Evolutionary conservation across 2,888 invertebrate species (phyloP), one percentile per base, ranked within the genome.

Genomic region (Leptopilina drosophilae): DNA sequence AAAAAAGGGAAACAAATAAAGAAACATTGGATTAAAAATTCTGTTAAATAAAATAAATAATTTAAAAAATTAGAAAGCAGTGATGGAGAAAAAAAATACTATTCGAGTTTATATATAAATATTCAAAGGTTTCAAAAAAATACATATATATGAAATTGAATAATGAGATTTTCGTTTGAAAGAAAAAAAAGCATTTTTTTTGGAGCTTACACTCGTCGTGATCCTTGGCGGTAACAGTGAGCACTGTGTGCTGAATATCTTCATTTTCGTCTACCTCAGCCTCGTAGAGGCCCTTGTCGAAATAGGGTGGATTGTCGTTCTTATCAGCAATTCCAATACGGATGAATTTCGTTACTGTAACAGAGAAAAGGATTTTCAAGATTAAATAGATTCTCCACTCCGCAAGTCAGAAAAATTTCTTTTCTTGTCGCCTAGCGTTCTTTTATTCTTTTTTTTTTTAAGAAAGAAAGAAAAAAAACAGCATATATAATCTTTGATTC

Each of bases 221-320:
- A 95, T 99, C 99, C 94, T 98, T 98, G 94, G 99, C 99, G 93
- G 98, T 98, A 94, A 99, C 98, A 86, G 98, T 98, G 92, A 98
- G 97, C 75, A 98, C 98, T 83, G 98, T 98, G 92, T 98, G 98
- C 90, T 98, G 98, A 90, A 98, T 98, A 91, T 98, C 98, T 93
- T 98, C 98, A 95, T 98, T 98, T 92, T 98, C 98, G 93, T 98
- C 98, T 90, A 98, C 98, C 93, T 98, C 98, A 89, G 98, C 98
- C 93, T 98, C 97, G 93, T 98, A 98, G 89, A 98, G 94, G 90
- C 96, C 96, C 93, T 98, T 98, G 94, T 98, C 98, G 94, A 99
- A 99, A 93, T 97, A 97, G 84, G 99, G 99, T 83, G 98, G 98
- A 94, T 99, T 99, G 95, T 99, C 99, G 95, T 99, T 99, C 94